Evolutionary conservation across 1,140 invertebrate species (phyloP).

Genomic region (Platyura marginata): DNA sequence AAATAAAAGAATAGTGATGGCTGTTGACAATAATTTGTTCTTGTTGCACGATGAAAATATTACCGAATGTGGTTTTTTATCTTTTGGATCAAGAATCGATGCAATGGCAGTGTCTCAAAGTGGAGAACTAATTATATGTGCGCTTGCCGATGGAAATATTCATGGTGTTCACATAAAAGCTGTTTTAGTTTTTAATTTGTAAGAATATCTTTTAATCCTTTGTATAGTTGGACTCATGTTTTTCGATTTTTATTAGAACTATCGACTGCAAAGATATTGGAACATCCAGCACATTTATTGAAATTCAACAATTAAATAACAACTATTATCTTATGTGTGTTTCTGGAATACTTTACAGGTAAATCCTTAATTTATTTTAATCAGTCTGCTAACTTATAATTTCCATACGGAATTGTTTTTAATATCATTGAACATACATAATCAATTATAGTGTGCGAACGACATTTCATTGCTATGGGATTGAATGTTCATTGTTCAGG

Average conservation of each 20-base stretch:
- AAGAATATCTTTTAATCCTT: no score
- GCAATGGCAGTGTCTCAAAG: constrained; percentile 13
- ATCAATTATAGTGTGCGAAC: no score
- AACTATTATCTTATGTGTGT: constrained; percentile 14
- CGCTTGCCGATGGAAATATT: constrained; percentile 17
- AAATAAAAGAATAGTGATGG: constrained; percentile 19
- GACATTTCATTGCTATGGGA: no score
- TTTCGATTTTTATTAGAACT: no score
- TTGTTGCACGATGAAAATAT: constrained; percentile 18
- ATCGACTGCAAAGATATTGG: constrained; percentile 15
- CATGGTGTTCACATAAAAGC: constrained; percentile 20
- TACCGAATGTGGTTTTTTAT: constrained; percentile 13
- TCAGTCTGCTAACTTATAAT: no score
- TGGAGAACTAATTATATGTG: constrained; percentile 19
- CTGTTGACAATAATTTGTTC: constrained; percentile 18
- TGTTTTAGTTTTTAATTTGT: constrained; percentile 14
- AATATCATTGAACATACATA: no score
- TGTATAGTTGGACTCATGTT: no score
- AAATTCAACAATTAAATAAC: constrained; percentile 12
- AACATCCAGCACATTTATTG: constrained; percentile 9
- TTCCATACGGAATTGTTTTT: no score
- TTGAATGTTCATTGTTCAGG: no score
- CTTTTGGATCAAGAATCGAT: constrained; percentile 15
- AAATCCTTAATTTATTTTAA: no score
- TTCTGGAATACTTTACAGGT: constrained; percentile 20